These are phyloP conservation scores for Pseudopodoces humilis DNA, from an alignment of 2,113 vertebrate genomes.

Conservation along the genomic window DNA sequence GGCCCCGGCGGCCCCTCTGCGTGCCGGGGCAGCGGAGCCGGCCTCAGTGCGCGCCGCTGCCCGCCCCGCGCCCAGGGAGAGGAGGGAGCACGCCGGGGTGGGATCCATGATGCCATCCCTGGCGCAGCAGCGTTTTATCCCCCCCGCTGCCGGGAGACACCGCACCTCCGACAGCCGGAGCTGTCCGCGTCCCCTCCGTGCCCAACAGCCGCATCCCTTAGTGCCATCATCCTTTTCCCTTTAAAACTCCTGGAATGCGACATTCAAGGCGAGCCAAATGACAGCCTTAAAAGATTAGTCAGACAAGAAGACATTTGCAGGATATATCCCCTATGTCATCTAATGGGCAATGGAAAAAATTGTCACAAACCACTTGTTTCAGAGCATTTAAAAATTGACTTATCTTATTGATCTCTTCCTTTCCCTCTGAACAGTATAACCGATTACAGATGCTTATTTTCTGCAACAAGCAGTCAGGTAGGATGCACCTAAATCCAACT, in stretches of 20 bases:
- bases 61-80: neutral
- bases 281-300: neutral
- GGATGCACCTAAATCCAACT: neutral
- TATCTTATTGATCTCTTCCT: neutral
- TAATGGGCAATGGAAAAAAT: neutral
- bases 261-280: neutral
- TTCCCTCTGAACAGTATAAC: neutral
- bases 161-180: neutral
- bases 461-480: neutral
- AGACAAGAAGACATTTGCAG: neutral
- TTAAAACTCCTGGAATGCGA: neutral
- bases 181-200: neutral
- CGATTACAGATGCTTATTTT: neutral
- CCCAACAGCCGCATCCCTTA: rapidly evolving
- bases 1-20: neutral
- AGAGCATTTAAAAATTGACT: neutral
- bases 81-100: neutral
- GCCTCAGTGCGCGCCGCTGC: neutral
- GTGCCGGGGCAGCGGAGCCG: neutral
- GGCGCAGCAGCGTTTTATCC: neutral
- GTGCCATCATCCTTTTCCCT: neutral
- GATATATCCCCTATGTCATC: neutral
- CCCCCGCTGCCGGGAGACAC: neutral
- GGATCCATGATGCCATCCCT: neutral
- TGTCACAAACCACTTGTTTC: neutral